Conservation (phyloP, 2,797 vertebrate species). For the Coluber constrictor region DNA sequence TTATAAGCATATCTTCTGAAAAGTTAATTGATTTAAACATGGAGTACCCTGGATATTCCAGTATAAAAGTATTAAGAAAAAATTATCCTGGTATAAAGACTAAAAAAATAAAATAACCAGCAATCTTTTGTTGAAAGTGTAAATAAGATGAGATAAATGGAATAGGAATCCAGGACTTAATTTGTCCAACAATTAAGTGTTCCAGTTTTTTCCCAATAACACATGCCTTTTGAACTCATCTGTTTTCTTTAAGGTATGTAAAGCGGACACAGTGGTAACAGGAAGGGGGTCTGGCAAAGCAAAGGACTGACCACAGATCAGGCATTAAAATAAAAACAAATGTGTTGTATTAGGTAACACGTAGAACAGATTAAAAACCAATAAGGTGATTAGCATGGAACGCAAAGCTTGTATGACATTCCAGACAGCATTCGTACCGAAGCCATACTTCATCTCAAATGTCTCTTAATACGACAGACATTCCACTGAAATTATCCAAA, state of each 20-base stretch:
- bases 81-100: not conserved
- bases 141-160: not conserved
- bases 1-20: not conserved
- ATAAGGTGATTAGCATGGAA: constrained; percentile 1
- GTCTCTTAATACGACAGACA: not conserved
- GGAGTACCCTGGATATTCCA: not conserved
- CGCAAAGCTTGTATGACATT: not conserved
- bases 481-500: not conserved
- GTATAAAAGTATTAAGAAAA: not conserved
- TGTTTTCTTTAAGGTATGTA: not conserved
- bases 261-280: not conserved
- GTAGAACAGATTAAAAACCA: not conserved
- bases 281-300: not conserved
- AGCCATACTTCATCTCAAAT: not conserved
- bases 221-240: not conserved
- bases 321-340: constrained; percentile 1
- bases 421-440: not conserved
- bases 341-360: not conserved
- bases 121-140: not conserved
- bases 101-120: not conserved
- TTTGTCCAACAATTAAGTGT: not conserved
- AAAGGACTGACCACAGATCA: not conserved
- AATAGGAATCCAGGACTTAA: not conserved
- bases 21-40: not conserved
- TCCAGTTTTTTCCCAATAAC: not conserved